Evolutionary conservation across 2,888 invertebrate species (phyloP).

Genomic region (Eristalis tenax): DNA sequence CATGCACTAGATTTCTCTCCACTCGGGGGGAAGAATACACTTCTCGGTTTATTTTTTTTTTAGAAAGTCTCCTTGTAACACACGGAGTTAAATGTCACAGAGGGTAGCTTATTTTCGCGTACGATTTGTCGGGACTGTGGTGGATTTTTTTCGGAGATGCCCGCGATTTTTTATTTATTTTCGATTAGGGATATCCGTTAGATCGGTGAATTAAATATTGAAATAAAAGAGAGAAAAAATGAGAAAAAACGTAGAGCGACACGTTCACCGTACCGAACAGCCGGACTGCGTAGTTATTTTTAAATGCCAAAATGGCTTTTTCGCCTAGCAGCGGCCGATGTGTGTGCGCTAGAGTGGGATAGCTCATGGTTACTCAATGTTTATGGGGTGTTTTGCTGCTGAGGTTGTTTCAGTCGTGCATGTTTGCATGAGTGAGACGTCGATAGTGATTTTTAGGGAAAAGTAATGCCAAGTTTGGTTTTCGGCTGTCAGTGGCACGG

Average conservation of each 20-base stretch:
- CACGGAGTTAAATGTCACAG: constrained; percentile 29
- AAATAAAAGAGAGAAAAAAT: constrained; percentile 67
- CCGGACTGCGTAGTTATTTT: constrained; percentile 77
- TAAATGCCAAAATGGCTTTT: constrained; percentile 75
- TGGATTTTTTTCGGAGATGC: constrained; percentile 5
- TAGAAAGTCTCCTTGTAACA: constrained; percentile 56
- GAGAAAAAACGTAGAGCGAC: constrained; percentile 71
- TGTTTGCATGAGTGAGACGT: background rate
- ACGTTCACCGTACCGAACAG: constrained; percentile 73
- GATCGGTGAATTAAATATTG: constrained; percentile 51
- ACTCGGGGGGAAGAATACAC: constrained; percentile 19
- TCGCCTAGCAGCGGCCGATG: constrained; percentile 19
- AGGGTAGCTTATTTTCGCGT: constrained; percentile 19
- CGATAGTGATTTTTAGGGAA: background rate
- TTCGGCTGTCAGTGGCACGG: background rate
- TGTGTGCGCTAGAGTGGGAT: constrained; percentile 17
- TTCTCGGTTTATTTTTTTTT: constrained; percentile 21
- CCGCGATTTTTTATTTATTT: constrained; percentile 34
- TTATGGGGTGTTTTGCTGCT: constrained; percentile 3
- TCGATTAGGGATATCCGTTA: constrained; percentile 37
- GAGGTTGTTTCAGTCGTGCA: constrained; percentile 7
- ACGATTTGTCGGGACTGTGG: background rate
- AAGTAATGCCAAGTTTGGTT: constrained; percentile 14
- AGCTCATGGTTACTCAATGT: background rate
- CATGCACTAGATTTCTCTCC: constrained; percentile 67